Base-by-base conservation (phyloP, 2,888 invertebrate genomes). In the Synanthedon myopaeformis region DNA sequence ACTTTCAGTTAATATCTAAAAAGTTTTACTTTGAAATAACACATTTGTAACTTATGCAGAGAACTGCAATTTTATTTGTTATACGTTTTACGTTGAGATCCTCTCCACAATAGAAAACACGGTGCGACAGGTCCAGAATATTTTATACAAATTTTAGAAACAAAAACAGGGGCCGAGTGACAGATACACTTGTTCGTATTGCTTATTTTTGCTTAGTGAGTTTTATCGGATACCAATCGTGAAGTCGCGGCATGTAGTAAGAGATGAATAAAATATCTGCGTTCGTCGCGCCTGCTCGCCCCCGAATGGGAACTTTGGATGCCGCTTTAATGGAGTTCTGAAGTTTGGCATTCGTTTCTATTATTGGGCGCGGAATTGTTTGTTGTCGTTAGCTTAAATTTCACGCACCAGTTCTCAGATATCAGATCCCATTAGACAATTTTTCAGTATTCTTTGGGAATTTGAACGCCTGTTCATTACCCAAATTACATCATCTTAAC, bases 71-170 rank as follows among this genome's bases (percentile, higher is more conserved):
- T 45, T 45, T 45, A 13, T 45, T 13, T 45, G 14, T 13, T 14
- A 48, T 45, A 12, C 23, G 8, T 45, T 14, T 28, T 57, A 41
- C 59, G 55, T 52, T 59, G 56, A 58, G n/a, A 45, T 45, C 8
- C 28, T 45, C 45, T 45, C 13, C 45, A 14, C 45, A n/a, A 45
- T 45, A 45, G 45, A 45, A 45, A 45, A 14, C 45, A 78, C 69
- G 69, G 71, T 74, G 75, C 75, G 75, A 72, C 71, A 70, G 69
- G 69, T 70, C 72, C 76, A 67, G 86, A 84, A 87, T 87, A 86
- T 84, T 83, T 87, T 86, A 86, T 85, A 85, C 85, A 85, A 86
- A 86, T 86, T 84, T 84, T 81, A 82, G 82, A 82, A 82, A 85
- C 76, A 86, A 85, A 79, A 87, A 83, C 82, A 83, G 79, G 77